Percentiles rank a stretch among this genome's conserved stretches.
Evolutionary conservation across 1,140 invertebrate species (phyloP).

Genomic region (Paracyclopina nana): DNA sequence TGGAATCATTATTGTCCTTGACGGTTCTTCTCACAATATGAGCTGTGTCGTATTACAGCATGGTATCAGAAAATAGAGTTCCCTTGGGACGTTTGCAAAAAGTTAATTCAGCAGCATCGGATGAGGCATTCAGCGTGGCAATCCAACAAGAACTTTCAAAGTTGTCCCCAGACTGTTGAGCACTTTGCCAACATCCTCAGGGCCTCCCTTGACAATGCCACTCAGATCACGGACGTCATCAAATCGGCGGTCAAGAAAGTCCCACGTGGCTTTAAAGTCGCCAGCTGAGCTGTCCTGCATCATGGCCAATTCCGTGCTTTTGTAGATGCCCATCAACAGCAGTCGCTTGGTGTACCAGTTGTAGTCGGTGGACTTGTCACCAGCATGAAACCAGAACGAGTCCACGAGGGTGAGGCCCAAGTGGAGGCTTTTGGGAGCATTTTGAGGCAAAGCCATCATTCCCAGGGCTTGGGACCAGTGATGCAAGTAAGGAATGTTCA

Average conservation of each 20-base stretch:
- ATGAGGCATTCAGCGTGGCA: too few species aligned
- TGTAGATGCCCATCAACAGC: background rate
- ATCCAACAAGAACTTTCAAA: slow-evolving; percentile 1
- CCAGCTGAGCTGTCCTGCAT: slow-evolving; percentile 1
- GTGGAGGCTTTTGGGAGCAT: background rate
- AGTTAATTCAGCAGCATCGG: too few species aligned
- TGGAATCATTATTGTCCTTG: too few species aligned
- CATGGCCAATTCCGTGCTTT: slow-evolving; percentile 12
- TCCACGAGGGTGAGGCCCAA: background rate
- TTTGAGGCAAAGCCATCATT: background rate
- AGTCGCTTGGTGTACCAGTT: slow-evolving; percentile 15
- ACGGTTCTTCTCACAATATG: too few species aligned
- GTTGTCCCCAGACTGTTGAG: background rate
- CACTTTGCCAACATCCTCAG: background rate
- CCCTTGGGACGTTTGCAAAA: too few species aligned
- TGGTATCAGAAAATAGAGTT: too few species aligned
- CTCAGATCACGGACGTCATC: background rate
- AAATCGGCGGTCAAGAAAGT: slow-evolving; percentile 14
- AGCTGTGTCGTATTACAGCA: too few species aligned
- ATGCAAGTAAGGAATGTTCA: slow-evolving; percentile 4
- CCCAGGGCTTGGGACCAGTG: slow-evolving; percentile 5
- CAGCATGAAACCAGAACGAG: background rate
- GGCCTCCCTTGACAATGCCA: background rate
- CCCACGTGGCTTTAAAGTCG: slow-evolving; percentile 12
- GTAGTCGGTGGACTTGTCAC: slow-evolving; percentile 12